These are phyloP conservation scores for Pipistrellus nathusii DNA, from an alignment of 2,797 vertebrate species.

Conservation along the genomic window DNA sequence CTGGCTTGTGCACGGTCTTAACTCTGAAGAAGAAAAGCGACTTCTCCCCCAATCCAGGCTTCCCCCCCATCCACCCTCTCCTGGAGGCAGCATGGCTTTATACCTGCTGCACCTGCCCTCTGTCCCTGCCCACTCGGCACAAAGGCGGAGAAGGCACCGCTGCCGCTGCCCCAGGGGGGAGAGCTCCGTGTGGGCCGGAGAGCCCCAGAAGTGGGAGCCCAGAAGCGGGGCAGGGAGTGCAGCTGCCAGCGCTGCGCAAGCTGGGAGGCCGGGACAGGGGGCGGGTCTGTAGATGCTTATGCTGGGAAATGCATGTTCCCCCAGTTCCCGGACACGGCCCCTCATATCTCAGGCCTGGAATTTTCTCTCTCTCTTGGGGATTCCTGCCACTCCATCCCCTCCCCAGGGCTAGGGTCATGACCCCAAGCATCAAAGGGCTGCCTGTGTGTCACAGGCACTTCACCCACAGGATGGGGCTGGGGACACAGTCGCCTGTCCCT, in stretches of 20 bases:
- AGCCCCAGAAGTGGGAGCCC: neutral
- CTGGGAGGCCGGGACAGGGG: neutral
- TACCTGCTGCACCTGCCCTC: neutral
- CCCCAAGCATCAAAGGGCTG: neutral
- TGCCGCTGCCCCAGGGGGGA: neutral
- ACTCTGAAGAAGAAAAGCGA: neutral
- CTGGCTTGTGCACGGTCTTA: neutral
- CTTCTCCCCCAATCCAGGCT: neutral
- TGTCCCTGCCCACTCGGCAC: neutral
- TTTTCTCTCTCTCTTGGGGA: neutral
- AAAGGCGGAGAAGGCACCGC: neutral
- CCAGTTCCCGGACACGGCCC: neutral
- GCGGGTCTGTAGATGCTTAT: neutral
- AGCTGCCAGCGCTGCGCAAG: neutral
- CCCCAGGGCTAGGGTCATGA: neutral
- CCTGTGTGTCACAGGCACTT: neutral
- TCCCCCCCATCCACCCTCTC: neutral
- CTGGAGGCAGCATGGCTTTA: neutral
- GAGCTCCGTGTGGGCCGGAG: constrained; percentile 36
- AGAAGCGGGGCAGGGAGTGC: neutral
- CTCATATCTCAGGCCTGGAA: neutral
- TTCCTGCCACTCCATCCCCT: neutral
- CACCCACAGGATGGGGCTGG: neutral
- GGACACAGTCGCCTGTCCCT: neutral
- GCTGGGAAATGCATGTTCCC: neutral